Percentiles rank a stretch among this genome's conserved stretches.
phyloP scores from a whole-genome alignment of 2,797 vertebrate genomes.

The Pterois miles region DNA sequence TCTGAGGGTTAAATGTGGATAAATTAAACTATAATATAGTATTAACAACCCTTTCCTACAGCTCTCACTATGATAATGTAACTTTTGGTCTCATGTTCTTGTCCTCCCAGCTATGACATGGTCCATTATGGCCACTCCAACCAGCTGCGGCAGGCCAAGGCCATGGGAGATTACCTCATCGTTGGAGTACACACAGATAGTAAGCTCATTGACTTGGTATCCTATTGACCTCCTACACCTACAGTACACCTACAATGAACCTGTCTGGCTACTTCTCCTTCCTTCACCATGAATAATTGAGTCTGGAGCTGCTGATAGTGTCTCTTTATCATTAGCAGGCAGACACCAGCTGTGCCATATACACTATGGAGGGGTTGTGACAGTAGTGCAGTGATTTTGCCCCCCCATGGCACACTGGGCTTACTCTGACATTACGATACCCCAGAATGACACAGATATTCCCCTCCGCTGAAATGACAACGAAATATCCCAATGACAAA shows the following conservation, averaged over 20 bases:
- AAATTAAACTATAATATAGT: too few species aligned
- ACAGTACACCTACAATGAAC: neutral
- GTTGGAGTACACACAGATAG: slow-evolving; percentile 97
- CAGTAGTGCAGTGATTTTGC: neutral
- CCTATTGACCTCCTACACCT: neutral
- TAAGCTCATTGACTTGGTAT: slow-evolving; percentile 64
- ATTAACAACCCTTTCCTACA: neutral
- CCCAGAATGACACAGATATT: slow-evolving; percentile 15
- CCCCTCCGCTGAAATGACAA: neutral
- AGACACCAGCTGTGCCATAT: slow-evolving; percentile 12
- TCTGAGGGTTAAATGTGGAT: too few species aligned
- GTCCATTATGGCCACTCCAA: slow-evolving; percentile 97
- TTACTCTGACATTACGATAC: slow-evolving; percentile 33
- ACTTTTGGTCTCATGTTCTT: slow-evolving; percentile 27
- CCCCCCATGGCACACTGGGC: slow-evolving; percentile 3
- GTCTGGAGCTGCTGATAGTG: neutral
- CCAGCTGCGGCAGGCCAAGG: slow-evolving; percentile 94
- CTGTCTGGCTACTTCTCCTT: neutral
- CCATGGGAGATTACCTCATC: slow-evolving; percentile 95
- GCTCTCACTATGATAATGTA: neutral
- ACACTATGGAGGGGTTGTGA: slow-evolving; percentile 13
- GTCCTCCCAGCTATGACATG: slow-evolving; percentile 92
- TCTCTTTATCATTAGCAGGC: slow-evolving; percentile 4
- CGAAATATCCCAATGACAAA: neutral
- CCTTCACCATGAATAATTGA: neutral